Base-by-base conservation (phyloP, 2,888 invertebrate genomes). In the Uloborus plumipes region DNA sequence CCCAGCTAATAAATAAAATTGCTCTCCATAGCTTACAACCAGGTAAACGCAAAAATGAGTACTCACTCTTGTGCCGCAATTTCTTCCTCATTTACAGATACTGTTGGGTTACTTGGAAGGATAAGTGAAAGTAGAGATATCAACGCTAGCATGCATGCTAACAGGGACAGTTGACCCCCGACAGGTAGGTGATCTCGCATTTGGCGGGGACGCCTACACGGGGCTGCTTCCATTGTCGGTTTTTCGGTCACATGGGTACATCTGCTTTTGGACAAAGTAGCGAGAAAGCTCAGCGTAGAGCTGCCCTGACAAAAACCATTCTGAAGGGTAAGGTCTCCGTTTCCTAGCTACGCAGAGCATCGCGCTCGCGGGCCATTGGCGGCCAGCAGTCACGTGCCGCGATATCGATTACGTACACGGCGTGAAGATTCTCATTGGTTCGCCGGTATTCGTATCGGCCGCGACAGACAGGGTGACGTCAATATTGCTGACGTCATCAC, bases 401-500 rank as follows among this genome's bases (percentile, higher is more conserved):
- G 14, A 26, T 74, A 80, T 80, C 62, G 80, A 80, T 74, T 67
- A 67, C 26, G 22, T 53, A 55, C 50, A 50, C 69, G 59, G 73
- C 73, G 73, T 69, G 80, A 62, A 59, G 39, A 51, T 74, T 73
- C 69, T 61, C 69, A 80, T 80, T 80, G 80, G 80, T 22, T 74
- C 66, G 22, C 69, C 31, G 49, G 69, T 18, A 62, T 80, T 80
- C 62, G 74, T 73, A 69, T 80, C 80, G 69, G 69, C 73, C 69
- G 55, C 73, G 80, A 74, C 80, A 80, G 80, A 80, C 80, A 69
- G 65, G 73, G 74, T 80, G 80, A 80, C 80, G 80, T 80, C 80
- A 80, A 80, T 80, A 80, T 80, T 62, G n/a, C 66, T 79, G 79
- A 79, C 79, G 72, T 79, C 79, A 79, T 59, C 59, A 26, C 49